Base-by-base conservation (phyloP, 2,797 vertebrate species). In the Halcyon leucocephala region DNA sequence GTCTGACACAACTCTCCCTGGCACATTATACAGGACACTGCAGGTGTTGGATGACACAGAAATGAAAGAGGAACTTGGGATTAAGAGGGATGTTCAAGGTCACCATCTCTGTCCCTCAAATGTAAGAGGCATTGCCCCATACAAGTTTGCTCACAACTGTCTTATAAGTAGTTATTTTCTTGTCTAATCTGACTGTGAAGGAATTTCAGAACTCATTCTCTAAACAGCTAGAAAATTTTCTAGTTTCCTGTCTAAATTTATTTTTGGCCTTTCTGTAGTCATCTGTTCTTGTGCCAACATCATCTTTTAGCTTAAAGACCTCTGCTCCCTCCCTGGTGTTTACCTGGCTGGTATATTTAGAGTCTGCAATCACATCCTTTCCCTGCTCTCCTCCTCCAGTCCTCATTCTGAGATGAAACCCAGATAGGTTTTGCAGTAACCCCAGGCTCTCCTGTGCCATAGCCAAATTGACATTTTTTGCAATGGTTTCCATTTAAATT, bases 281-380 rank as follows among this genome's bases (percentile, higher is more conserved):
- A 73, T 86, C 66, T 81, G 37, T 78, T 95, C 65, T 46, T 81
- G 61, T 91, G 87, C 90, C 85, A 95, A 80, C 57, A 71, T 48
- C 29, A 65, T 93, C 52, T 91, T 93, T 95, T 67, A 90, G 31
- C 66, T 83, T 78, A 74, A 96, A 94, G 93, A 95, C 79, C 87
- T 80, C 79, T 91, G 71, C 48, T 93, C 52, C 44, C 74, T 95
- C 74, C 67, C 69, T n/a, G 44, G 57, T 85, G 86, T 94, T 95
- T 94, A 95, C 96, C 93, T 97, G 95, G 76, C 5, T 26, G 82
- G 52, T 71, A 41, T 62, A 82, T 90, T 89, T 86, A 71, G 60
- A 92, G 64, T 33, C 71, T 83, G 39, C 52, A 81, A 8, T 55
- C 28, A 13, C 24, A 73, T 41, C 9, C 33, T 52, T 93, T 82